These are phyloP conservation scores for Rachycentron canadum DNA, from an alignment of 2,797 vertebrate species.

Conservation along the genomic window DNA sequence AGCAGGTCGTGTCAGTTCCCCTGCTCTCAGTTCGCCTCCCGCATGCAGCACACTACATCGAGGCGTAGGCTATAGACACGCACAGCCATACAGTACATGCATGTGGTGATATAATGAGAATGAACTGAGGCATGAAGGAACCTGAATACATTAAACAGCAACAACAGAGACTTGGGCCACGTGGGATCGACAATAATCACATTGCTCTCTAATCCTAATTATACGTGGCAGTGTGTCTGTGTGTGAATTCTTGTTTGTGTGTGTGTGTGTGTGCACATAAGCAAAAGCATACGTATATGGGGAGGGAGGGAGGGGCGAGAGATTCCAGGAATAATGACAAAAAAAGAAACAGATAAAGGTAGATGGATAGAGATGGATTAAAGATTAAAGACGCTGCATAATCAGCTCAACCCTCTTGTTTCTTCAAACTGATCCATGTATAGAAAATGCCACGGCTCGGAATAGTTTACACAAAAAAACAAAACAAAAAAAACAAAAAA, in stretches of 20 bases:
- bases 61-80: constrained; percentile 17
- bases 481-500: neutral
- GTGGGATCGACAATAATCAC: constrained; percentile 41
- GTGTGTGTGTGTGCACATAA: neutral
- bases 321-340: constrained; percentile 29
- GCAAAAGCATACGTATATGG: neutral
- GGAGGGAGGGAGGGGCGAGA: neutral
- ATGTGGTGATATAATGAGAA: constrained; percentile 41
- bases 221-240: constrained; percentile 31
- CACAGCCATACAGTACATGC: constrained; percentile 23
- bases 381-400: constrained; percentile 34
- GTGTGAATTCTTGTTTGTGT: constrained; percentile 10
- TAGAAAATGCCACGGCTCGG: neutral
- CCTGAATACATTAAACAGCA: constrained; percentile 43
- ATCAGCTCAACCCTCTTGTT: constrained; percentile 31
- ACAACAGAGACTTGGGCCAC: constrained; percentile 8
- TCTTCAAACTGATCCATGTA: neutral
- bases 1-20: neutral
- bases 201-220: constrained; percentile 60
- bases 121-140: constrained; percentile 21
- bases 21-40: constrained; percentile 16
- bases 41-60: constrained; percentile 4
- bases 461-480: neutral
- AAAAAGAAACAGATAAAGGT: constrained; percentile 29
- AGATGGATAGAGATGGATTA: constrained; percentile 41